Base-by-base conservation (phyloP, 2,888 invertebrate species). In the Sisyra nigra region DNA sequence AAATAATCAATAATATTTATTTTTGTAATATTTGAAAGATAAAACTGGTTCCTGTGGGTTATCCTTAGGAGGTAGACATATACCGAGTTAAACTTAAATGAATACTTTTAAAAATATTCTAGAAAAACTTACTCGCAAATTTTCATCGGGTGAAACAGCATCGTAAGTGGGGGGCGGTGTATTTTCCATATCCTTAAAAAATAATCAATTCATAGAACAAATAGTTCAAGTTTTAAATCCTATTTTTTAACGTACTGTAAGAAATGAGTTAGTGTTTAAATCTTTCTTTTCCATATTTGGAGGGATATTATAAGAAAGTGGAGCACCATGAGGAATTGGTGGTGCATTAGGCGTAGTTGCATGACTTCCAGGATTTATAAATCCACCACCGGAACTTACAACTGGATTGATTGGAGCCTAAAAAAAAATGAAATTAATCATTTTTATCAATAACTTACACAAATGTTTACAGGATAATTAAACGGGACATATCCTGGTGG, bases 141-240 rank as follows among this genome's bases (percentile, higher is more conserved):
- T 76, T 52, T 73, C 71, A 63, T 81, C 79, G 55, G 82, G 81
- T 55, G 76, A 76, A 54, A 79, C 74, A 62, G 77, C 76, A 65
- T 71, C 74, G 60, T 79, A 76, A 55, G 76, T 72, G 52, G 79
- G 72, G 48, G 74, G 76, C 51, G 74, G 68, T 66, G 72, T 72
- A 61, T 73, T 78, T 54, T 37, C 37, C 11, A 19, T 11, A 11
- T 37, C 37, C 37, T 37, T 8, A 8, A 37, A 9, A 11, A 35
- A 35, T 13, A 35, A 15, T 13, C 13, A 8, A 32, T 32, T n/a
- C n/a, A n/a, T 34, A 34, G 15, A 13, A 34, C 11, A 49, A 29
- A 31, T n/a, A n/a, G n/a, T n/a, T n/a, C n/a, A n/a, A n/a, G n/a
- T n/a, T n/a, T n/a, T n/a, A n/a, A n/a, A n/a, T n/a, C n/a, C n/a